A percentile compares a stretch with the other conserved stretches of the same genome.
Conservation (phyloP, 30 jellyfish, hydroid and myxozoan species). For the Cassiopea andromeda region DNA sequence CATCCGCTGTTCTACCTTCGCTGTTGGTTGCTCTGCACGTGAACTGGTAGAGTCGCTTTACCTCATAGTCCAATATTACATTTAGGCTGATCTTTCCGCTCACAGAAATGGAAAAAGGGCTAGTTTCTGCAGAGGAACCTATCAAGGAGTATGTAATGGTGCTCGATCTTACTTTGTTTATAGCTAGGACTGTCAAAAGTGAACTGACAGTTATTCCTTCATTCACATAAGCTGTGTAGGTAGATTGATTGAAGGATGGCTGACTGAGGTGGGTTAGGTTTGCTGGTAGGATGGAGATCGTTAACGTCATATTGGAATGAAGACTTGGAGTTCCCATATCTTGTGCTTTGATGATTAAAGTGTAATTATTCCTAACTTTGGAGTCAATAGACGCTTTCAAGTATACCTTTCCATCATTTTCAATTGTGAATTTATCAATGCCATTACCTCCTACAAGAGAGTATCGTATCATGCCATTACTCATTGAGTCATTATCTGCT, state of each 20-base stretch:
- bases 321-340: constrained; percentile 75
- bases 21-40: constrained; percentile 76
- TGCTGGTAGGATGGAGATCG: constrained; percentile 68
- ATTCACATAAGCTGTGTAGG: constrained; percentile 51
- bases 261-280: constrained; percentile 61
- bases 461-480: constrained; percentile 64
- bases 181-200: constrained; percentile 48
- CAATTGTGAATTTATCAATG: constrained; percentile 59
- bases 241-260: constrained; percentile 60
- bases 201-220: constrained; percentile 45
- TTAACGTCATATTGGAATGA: constrained; percentile 40
- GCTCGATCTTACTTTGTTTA: constrained; percentile 27
- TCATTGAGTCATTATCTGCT: constrained; percentile 79
- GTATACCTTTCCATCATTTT: constrained; percentile 69
- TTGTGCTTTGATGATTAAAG: constrained; percentile 61
- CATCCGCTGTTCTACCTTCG: constrained; percentile 56
- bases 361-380: constrained; percentile 42
- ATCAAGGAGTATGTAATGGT: constrained; percentile 14
- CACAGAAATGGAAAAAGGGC: constrained; percentile 54
- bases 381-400: constrained; percentile 51
- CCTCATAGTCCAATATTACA: constrained; percentile 68
- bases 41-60: constrained; percentile 58
- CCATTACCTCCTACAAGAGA: constrained; percentile 73
- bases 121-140: constrained; percentile 53
- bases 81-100: constrained; percentile 55